Base-by-base conservation (phyloP, 2,888 invertebrate species). In the Amblyteles armatorius region DNA sequence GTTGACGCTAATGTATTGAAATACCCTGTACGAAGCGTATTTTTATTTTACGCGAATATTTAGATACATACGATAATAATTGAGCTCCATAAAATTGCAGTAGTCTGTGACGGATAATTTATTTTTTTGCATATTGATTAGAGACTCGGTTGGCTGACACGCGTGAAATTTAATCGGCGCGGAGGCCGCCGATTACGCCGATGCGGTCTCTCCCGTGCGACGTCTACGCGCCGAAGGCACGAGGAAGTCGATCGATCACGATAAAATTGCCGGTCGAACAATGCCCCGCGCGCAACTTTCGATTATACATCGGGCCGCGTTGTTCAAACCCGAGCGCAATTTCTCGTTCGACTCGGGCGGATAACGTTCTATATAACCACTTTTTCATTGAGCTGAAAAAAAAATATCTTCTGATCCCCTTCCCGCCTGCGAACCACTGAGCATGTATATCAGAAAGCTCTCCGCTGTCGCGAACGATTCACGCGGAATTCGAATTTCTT, bases 191-290 rank as follows among this genome's bases (percentile, higher is more conserved):
- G 82, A 85, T 85, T 82, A 85, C 79, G 67, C 52, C 33, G 71
- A 69, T 63, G 67, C 48, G 40, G 16, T 26, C 16, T 29, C 60
- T 63, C 29, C 29, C 63, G 63, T 40, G 48, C 50, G 19, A 77
- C 52, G 40, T 40, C n/a, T 36, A 26, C 68, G 74, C 44, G 65
- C 40, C 63, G 71, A 57, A 22, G 29, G 52, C 67, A 77, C 33
- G 16, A 33, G 77, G 79, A 82, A 72, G 71, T 82, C 79, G 79
- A 85, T 85, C 85, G 82, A 85, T 85, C 82, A 85, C 60, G 79
- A 76, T 82, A 52, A 85, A 85, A 85, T 82, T 85, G 85, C 79
- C 68, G 79, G 73, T 77, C 85, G 77, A 82, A 85, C 85, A 82
- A 85, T 85, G 73, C 78, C 55, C 16, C 50, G 76, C 22, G 29